Conservation (phyloP, 2,888 invertebrate species). For the Tanytarsus gracilentus region DNA sequence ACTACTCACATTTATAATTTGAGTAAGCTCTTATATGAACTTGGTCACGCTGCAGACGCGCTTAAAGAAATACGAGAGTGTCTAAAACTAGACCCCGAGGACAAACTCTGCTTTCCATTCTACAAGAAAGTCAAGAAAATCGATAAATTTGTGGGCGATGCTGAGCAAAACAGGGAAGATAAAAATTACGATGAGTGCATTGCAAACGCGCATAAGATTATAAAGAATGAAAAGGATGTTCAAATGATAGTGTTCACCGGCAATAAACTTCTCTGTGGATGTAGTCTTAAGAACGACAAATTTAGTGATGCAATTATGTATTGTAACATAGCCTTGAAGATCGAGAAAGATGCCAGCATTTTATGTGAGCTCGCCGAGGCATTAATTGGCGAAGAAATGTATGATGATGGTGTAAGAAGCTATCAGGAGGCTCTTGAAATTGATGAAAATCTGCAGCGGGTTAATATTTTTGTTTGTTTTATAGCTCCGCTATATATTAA, state of each 20-base stretch:
- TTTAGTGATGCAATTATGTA: conserved; percentile 60
- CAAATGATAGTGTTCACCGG: conserved; percentile 64
- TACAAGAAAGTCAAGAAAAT: conserved; percentile 95
- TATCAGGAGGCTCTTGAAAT: conserved; percentile 77
- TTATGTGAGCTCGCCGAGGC: conserved; percentile 91
- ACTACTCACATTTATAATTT: conserved; percentile 49
- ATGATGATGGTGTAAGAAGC: conserved; percentile 59
- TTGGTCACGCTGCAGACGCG: conserved; percentile 86
- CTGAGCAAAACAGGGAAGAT: conserved; percentile 52
- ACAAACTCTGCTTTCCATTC: conserved; percentile 89
- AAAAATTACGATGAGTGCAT: conserved; percentile 62
- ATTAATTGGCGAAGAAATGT: conserved; percentile 79
- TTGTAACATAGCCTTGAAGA: conserved; percentile 71
- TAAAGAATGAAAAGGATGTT: conserved; percentile 61
- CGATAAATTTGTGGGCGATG: conserved; percentile 63
- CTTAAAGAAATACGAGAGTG: conserved; percentile 93
- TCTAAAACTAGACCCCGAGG: conserved; percentile 92
- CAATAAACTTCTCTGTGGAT: conserved; percentile 70
- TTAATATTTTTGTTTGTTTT: too few species aligned
- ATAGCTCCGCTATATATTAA: too few species aligned
- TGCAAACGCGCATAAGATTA: conserved; percentile 54
- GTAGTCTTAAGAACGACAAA: conserved; percentile 61
- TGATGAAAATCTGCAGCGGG: conserved; percentile 64
- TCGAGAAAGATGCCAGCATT: conserved; percentile 64
- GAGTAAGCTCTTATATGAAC: conserved; percentile 74